Evolutionary conservation across 2,113 vertebrate genomes (phyloP).

Genomic region (Corapipo altera): DNA sequence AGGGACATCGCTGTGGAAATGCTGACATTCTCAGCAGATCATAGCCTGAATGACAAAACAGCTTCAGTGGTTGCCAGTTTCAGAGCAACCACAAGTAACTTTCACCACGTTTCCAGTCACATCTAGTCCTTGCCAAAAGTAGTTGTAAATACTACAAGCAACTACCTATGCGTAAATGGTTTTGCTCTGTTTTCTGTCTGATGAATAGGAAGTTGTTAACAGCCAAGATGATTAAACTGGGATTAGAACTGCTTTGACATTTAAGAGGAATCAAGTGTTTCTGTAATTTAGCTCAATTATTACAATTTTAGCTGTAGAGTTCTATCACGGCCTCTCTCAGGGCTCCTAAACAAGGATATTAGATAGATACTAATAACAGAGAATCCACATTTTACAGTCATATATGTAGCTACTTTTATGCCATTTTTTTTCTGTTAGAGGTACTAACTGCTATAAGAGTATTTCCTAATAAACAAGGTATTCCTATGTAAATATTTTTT

Average conservation of each 20-base stretch:
- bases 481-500: background rate
- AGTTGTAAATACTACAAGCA: background rate
- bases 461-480: background rate
- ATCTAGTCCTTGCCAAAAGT: background rate
- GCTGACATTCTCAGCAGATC: background rate
- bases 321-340: background rate
- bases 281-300: background rate
- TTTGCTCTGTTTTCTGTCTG: background rate
- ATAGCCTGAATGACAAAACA: background rate
- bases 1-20: background rate
- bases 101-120: background rate
- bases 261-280: background rate
- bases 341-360: background rate
- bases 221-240: background rate
- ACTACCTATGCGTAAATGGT: background rate
- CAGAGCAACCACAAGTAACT: background rate
- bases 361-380: background rate
- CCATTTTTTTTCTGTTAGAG: background rate
- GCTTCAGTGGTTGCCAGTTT: background rate
- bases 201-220: background rate
- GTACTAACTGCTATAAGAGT: background rate
- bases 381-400: background rate
- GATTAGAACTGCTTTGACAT: background rate
- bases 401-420: background rate
- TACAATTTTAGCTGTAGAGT: background rate